Conservation (phyloP, 2,888 invertebrate genomes). For the Cremastobaeus sp. region DNA sequence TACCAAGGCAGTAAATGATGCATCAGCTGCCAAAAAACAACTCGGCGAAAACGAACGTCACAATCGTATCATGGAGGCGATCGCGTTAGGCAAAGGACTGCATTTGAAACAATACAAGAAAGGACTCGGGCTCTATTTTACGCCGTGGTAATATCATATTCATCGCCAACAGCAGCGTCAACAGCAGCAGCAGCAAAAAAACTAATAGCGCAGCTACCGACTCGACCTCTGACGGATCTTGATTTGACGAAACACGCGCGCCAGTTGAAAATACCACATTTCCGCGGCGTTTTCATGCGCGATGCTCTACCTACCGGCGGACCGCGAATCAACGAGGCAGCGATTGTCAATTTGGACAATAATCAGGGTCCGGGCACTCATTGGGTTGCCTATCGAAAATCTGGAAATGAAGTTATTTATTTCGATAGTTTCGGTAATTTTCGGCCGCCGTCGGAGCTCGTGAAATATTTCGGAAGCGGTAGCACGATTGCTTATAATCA, state of each 20-base stretch:
- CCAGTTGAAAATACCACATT: conserved; percentile 65
- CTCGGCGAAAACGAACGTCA: conserved; percentile 64
- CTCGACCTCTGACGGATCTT: conserved; percentile 66
- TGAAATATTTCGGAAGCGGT: conserved; percentile 8
- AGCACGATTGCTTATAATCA: conserved; percentile 7
- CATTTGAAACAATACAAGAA: conserved; percentile 20
- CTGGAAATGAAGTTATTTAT: not conserved
- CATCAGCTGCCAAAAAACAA: conserved; percentile 68
- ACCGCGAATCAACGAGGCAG: conserved; percentile 13
- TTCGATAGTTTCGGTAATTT: conserved; percentile 2
- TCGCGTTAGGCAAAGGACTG: conserved; percentile 19
- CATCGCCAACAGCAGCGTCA: too few relatives aligned
- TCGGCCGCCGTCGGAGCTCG: conserved; percentile 11
- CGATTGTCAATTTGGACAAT: conserved; percentile 44
- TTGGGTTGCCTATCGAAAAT: conserved; percentile 44
- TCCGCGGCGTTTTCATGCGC: conserved; percentile 71
- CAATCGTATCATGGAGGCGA: conserved; percentile 6
- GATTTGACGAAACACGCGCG: conserved; percentile 68
- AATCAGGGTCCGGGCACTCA: conserved; percentile 67
- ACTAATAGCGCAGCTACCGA: conserved; percentile 63
- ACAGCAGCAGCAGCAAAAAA: too few relatives aligned
- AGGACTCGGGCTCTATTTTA: conserved; percentile 19
- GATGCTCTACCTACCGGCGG: conserved; percentile 56
- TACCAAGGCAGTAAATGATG: conserved; percentile 71
- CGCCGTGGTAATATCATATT: too few relatives aligned